Conservation (phyloP, 2,888 invertebrate species). For the Cheilosia scutellata region DNA sequence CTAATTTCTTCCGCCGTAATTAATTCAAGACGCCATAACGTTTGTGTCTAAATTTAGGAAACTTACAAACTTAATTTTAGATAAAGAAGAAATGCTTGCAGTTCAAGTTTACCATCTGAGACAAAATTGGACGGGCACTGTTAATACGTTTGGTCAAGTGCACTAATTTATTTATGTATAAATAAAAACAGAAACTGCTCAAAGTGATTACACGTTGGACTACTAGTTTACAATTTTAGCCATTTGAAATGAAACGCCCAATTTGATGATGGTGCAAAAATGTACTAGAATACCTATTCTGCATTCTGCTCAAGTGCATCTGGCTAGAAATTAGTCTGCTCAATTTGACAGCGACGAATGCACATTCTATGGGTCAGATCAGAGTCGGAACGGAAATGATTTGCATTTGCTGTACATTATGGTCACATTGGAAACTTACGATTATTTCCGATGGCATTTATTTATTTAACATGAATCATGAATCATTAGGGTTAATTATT, state of each 20-base stretch:
- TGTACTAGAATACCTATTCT: not conserved
- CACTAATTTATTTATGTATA: conserved; percentile 50
- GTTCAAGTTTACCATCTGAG: conserved; percentile 59
- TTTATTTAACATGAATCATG: conserved; percentile 49
- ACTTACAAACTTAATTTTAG: conserved; percentile 49
- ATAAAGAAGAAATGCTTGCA: conserved; percentile 51
- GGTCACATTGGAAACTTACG: conserved; percentile 20
- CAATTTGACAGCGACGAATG: not conserved
- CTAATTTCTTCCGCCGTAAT: conserved; percentile 33
- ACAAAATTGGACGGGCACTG: conserved; percentile 20
- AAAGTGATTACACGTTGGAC: conserved; percentile 43
- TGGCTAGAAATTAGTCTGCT: conserved; percentile 1
- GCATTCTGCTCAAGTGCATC: conserved; percentile 1
- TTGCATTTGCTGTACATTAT: not conserved
- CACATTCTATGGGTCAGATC: too few relatives aligned
- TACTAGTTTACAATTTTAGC: not conserved
- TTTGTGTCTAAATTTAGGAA: conserved; percentile 45
- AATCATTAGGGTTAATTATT: conserved; percentile 13
- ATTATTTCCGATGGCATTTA: conserved; percentile 21
- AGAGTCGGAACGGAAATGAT: conserved; percentile 17
- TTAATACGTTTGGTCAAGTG: conserved; percentile 25
- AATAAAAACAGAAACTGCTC: conserved; percentile 35
- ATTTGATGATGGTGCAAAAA: conserved; percentile 6
- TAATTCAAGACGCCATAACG: conserved; percentile 56
- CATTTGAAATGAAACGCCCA: conserved; percentile 1